Percentiles rank a stretch among this genome's conserved stretches.
Conservation (phyloP, 2,113 vertebrate species). For the Anguilla japonica region DNA sequence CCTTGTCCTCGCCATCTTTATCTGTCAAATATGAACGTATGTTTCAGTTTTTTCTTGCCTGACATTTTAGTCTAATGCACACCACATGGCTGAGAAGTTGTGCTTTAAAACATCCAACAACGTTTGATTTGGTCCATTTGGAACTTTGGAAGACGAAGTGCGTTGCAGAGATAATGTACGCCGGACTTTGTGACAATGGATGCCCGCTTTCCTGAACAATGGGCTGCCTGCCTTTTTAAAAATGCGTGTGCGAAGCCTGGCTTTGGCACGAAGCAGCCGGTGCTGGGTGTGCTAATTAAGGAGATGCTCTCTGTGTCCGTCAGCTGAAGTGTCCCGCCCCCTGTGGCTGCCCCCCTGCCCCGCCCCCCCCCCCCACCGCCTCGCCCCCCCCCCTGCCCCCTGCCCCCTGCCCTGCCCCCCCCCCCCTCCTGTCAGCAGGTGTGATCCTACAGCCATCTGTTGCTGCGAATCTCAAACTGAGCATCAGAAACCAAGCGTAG, state of each 20-base stretch:
- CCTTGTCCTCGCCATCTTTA: too few relatives aligned
- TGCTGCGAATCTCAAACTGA: constrained; percentile 30
- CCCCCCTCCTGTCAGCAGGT: constrained; percentile 27
- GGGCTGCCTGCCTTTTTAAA: constrained; percentile 42
- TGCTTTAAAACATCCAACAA: not conserved
- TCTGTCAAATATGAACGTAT: too few relatives aligned
- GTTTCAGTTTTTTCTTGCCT: too few relatives aligned
- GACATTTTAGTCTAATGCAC: not conserved
- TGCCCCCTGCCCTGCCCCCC: not conserved
- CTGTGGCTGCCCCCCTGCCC: constrained; percentile 18
- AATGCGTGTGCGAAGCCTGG: constrained; percentile 35
- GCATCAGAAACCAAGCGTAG: not conserved
- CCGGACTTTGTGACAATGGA: not conserved
- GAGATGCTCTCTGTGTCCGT: constrained; percentile 39
- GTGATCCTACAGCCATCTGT: constrained; percentile 48
- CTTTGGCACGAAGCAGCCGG: constrained; percentile 37
- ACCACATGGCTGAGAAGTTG: not conserved
- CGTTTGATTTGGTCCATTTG: not conserved
- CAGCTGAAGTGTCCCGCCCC: not conserved
- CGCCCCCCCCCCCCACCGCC: constrained; percentile 11
- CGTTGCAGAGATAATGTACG: not conserved
- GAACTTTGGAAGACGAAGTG: not conserved
- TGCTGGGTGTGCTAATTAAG: constrained; percentile 61
- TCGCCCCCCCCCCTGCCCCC: constrained; percentile 19
- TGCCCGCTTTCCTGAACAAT: constrained; percentile 27